phyloP scores from a whole-genome alignment of 2,888 invertebrate genomes.

The Apeira syringaria region DNA sequence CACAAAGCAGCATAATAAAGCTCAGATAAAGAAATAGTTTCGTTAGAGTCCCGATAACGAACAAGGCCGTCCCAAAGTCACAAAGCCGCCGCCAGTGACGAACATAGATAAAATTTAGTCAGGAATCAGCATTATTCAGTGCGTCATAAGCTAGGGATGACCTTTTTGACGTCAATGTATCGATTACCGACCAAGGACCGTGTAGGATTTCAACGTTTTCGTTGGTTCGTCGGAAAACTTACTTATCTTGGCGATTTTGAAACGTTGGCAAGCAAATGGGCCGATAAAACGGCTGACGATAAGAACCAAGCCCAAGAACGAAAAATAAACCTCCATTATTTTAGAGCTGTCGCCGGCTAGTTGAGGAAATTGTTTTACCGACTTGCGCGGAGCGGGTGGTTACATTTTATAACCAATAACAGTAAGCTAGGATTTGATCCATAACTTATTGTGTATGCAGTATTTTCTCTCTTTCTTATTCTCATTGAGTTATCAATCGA shows the following conservation, averaged over 20 bases:
- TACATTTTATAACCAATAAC: no score
- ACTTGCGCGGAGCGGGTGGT: no score
- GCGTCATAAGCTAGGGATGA: constrained; percentile 30
- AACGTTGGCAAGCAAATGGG: constrained; percentile 11
- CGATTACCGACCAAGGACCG: constrained; percentile 31
- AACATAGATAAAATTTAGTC: constrained; percentile 19
- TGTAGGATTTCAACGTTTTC: constrained; percentile 7
- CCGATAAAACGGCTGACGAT: constrained; percentile 17
- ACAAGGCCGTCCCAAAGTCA: neutral
- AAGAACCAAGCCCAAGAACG: constrained; percentile 3
- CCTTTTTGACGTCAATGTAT: constrained; percentile 38
- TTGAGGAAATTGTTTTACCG: neutral
- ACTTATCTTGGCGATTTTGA: constrained; percentile 17
- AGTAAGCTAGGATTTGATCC: no score
- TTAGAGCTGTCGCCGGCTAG: neutral
- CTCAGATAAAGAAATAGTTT: constrained; percentile 1
- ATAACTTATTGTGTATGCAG: no score
- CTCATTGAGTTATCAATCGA: neutral
- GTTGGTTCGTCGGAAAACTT: constrained; percentile 8
- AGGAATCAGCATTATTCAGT: constrained; percentile 21
- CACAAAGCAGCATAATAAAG: no score
- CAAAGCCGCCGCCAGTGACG: constrained; percentile 4
- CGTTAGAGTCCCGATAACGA: constrained; percentile 1
- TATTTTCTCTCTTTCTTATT: neutral
- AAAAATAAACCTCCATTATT: constrained; percentile 12